phyloP scores from a whole-genome alignment of 30 jellyfish, hydroid and myxozoan species.

The Hydra vulgaris region DNA sequence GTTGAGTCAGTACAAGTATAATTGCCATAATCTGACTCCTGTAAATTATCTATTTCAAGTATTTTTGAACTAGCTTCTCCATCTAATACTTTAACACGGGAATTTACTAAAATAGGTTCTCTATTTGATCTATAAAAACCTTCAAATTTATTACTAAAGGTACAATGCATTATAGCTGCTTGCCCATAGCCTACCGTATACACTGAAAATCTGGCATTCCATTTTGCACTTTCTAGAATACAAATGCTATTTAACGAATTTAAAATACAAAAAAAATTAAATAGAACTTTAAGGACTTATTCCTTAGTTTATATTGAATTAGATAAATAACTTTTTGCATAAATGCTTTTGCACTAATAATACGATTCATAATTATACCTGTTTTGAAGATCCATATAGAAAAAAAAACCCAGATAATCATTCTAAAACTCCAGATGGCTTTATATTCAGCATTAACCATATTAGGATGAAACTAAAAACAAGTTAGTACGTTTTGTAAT shows the following conservation, averaged over 20 bases:
- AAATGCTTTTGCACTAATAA: no score
- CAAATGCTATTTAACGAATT: neutral
- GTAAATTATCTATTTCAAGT: conserved; percentile 6
- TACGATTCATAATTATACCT: no score
- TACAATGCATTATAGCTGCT: neutral
- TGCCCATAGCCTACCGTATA: neutral
- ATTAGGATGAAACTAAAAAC: no score
- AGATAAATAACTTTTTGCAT: no score
- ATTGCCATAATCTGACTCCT: conserved; percentile 19
- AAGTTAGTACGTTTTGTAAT: no score
- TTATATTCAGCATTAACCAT: no score
- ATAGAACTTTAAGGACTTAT: neutral
- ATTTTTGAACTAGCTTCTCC: neutral
- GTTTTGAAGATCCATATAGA: no score
- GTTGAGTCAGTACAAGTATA: conserved; percentile 11
- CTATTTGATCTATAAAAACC: neutral
- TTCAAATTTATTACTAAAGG: neutral
- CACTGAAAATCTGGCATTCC: neutral
- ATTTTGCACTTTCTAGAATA: neutral
- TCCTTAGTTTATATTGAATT: no score
- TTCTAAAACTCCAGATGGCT: no score
- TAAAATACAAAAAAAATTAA: no score
- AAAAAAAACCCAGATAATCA: no score
- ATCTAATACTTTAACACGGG: neutral
- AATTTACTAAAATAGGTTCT: neutral